phyloP scores from a whole-genome alignment of 1,140 invertebrate genomes.

The Cherax quadricarinatus region DNA sequence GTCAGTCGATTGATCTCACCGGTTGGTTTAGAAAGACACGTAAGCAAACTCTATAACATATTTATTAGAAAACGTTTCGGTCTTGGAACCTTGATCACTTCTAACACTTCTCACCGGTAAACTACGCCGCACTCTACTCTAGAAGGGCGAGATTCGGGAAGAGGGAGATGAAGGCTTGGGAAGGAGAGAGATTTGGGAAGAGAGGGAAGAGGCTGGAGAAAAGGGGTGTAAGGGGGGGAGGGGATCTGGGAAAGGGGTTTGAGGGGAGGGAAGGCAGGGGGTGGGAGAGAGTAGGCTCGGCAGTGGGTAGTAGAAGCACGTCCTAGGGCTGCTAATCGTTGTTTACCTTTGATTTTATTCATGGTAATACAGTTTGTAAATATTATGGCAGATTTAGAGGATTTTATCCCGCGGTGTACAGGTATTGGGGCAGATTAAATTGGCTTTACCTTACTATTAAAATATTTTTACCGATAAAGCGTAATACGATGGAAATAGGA shows the following conservation, averaged over 20 bases:
- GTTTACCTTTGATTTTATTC: constrained; percentile 51
- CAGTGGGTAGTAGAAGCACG: background rate
- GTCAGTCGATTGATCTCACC: no score
- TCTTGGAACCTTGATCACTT: no score
- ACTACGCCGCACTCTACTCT: no score
- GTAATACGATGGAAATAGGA: background rate
- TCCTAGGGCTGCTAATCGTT: constrained; percentile 23
- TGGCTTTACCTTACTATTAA: background rate
- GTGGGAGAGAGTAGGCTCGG: background rate
- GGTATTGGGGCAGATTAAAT: constrained; percentile 27
- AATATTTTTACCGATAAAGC: background rate
- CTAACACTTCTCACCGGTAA: no score
- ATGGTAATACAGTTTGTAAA: constrained; percentile 41
- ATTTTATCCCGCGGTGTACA: background rate
- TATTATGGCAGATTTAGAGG: constrained; percentile 12
- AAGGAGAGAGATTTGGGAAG: background rate
- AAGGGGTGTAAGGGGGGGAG: background rate
- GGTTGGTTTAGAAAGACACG: no score
- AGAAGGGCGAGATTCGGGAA: no score
- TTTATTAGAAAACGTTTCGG: no score
- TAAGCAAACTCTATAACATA: no score
- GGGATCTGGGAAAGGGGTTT: background rate
- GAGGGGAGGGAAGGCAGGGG: background rate
- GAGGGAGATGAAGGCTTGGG: background rate
- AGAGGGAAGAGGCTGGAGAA: background rate